A percentile compares a stretch with the other conserved stretches of the same genome.
Evolutionary conservation across 2,888 invertebrate species (phyloP).

Genomic region (Mythimna pallens): DNA sequence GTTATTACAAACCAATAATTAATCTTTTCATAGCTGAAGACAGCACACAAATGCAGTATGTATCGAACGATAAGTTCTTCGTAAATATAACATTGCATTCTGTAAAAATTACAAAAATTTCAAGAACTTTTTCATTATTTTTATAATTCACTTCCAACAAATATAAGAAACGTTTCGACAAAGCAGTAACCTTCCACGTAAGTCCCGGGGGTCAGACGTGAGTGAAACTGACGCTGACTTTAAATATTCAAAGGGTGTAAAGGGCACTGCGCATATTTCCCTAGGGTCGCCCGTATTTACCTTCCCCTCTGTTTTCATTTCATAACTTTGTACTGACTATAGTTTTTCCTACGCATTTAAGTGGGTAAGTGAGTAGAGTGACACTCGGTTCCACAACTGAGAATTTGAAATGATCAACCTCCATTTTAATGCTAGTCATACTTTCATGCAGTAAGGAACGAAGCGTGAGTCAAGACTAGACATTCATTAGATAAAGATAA

Average conservation of each 20-base stretch:
- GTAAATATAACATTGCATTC: neutral
- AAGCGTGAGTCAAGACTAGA: neutral
- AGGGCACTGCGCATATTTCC: constrained; percentile 88
- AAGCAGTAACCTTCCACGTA: constrained; percentile 50
- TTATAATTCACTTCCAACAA: constrained; percentile 24
- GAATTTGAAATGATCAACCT: too few species aligned
- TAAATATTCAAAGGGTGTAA: constrained; percentile 90
- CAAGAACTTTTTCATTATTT: too few species aligned
- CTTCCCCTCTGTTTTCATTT: constrained; percentile 65
- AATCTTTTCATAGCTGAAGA: neutral
- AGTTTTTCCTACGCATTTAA: neutral
- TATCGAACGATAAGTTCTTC: neutral
- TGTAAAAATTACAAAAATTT: too few species aligned
- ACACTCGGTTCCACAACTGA: too few species aligned
- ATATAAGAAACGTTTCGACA: constrained; percentile 46
- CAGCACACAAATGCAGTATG: neutral
- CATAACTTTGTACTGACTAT: constrained; percentile 32
- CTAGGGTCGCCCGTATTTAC: constrained; percentile 76
- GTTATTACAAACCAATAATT: neutral
- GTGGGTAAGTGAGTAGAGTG: neutral
- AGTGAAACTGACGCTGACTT: constrained; percentile 77
- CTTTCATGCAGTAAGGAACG: too few species aligned
- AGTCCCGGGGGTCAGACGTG: constrained; percentile 66
- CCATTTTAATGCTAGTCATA: too few species aligned
- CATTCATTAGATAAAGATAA: too few species aligned